Evolutionary conservation across 2,113 vertebrate species (phyloP), one percentile per base, ranked within the genome.

Genomic region (Chloropsis cyanopogon): DNA sequence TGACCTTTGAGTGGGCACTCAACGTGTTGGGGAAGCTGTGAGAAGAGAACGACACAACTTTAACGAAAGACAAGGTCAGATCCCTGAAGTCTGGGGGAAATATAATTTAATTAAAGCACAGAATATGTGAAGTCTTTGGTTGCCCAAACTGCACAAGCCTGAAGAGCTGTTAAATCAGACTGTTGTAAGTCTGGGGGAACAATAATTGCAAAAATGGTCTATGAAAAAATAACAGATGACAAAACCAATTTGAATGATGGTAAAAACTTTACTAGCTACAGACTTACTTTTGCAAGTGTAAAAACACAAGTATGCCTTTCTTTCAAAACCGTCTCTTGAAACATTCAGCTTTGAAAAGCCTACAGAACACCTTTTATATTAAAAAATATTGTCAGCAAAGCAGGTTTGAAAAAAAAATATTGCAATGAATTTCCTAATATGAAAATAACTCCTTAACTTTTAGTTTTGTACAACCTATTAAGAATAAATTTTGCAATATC

Each of bases 391-490:
- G 15, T 47, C 23, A 82, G 16, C 2, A 81, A 70, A 79, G 13
- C 10, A 57, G 23, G 6, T 75, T 91, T 42, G 35, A 44, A 68
- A 63, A 70, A 70, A 91, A 85, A 92, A 54, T 46, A 81, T 61
- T 69, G 12, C 33, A 35, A 2, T 46, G 20, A 46, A 29, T 88
- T 63, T 92, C 41, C 44, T 87, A 91, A 68, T 0, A 28, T 39
- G 37, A 21, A 52, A 66, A 69, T 28, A 54, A 52, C 1, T 2
- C 24, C 24, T 39, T 53, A 69, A 47, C 25, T 56, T 69, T 82
- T 60, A 86, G n/a, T 90, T 78, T 79, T 95, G 59, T 93, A 47
- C 17, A 90, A 78, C 39, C 42, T 93, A 73, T 54, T 90, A n/a
- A 82, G 9, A 19, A 22, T 59, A 47, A 61, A 22, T 81, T 94